phyloP scores from a whole-genome alignment of 2,113 vertebrate species.

The Petaurus breviceps region DNA sequence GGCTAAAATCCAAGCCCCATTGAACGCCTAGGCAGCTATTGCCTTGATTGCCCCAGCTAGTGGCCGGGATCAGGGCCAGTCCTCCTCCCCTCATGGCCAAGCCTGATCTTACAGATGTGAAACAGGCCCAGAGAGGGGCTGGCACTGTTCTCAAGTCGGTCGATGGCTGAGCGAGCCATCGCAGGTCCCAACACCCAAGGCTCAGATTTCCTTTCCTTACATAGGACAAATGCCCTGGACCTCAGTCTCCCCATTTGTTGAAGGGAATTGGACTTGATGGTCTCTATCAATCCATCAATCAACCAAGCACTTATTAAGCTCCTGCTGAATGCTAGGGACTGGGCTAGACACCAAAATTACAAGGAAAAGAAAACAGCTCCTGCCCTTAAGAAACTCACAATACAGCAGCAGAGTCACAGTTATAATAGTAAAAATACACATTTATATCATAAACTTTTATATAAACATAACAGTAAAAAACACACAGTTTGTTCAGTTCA shows the following conservation, averaged over 20 bases:
- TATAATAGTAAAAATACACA: not conserved
- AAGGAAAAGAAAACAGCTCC: not conserved
- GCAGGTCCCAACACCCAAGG: not conserved
- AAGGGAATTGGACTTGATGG: not conserved
- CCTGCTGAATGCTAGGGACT: not conserved
- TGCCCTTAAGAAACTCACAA: not conserved
- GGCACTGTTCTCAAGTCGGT: not conserved
- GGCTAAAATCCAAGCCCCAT: not conserved
- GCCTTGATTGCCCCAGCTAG: not conserved
- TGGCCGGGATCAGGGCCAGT: not conserved
- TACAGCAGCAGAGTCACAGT: not conserved
- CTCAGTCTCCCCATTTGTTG: not conserved
- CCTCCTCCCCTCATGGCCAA: not conserved
- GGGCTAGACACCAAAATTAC: too few species aligned
- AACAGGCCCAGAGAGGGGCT: not conserved
- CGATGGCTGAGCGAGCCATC: not conserved
- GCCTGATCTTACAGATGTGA: not conserved
- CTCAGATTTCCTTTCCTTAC: too few species aligned
- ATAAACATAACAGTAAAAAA: not conserved
- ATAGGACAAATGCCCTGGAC: not conserved
- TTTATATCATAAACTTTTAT: not conserved
- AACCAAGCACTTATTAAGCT: not conserved
- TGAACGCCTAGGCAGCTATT: not conserved
- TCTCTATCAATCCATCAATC: not conserved
- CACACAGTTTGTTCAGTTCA: not conserved